These are phyloP conservation scores for Reticulitermes lucifugus DNA, from an alignment of 2,888 invertebrate species.

Conservation along the genomic window DNA sequence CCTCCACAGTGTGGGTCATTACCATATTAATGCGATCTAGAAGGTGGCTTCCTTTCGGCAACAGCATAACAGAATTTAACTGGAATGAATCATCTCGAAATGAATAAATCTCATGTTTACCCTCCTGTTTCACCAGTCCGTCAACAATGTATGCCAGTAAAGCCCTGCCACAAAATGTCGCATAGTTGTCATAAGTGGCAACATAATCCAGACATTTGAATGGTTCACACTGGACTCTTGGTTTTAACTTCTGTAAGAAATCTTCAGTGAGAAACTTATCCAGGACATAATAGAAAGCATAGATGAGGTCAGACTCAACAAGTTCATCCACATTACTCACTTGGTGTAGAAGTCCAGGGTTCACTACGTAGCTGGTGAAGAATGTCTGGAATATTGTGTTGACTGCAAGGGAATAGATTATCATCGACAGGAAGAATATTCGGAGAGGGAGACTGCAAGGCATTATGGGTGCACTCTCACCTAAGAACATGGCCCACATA, in stretches of 20 bases:
- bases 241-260: constrained; percentile 26
- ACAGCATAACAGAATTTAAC: constrained; percentile 26
- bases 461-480: background rate
- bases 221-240: constrained; percentile 33
- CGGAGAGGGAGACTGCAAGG: constrained; percentile 24
- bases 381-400: constrained; percentile 33
- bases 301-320: background rate
- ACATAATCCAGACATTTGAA: constrained; percentile 27
- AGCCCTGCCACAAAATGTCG: constrained; percentile 26
- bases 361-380: constrained; percentile 33
- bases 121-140: constrained; percentile 15
- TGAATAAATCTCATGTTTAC: constrained; percentile 32
- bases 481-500: constrained; percentile 20
- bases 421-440: background rate
- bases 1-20: constrained; percentile 19
- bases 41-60: constrained; percentile 13
- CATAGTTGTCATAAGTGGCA: constrained; percentile 20
- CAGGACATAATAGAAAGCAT: constrained; percentile 22
- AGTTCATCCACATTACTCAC: constrained; percentile 22
- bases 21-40: background rate
- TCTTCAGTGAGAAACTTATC: constrained; percentile 22
- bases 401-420: constrained; percentile 22
- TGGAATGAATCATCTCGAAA: constrained; percentile 31
- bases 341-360: constrained; percentile 34
- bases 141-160: constrained; percentile 27